Percentiles rank a stretch among this genome's conserved stretches.
These are phyloP conservation scores for Latrodectus geometricus DNA, from an alignment of 1,140 invertebrate species.

Conservation along the genomic window DNA sequence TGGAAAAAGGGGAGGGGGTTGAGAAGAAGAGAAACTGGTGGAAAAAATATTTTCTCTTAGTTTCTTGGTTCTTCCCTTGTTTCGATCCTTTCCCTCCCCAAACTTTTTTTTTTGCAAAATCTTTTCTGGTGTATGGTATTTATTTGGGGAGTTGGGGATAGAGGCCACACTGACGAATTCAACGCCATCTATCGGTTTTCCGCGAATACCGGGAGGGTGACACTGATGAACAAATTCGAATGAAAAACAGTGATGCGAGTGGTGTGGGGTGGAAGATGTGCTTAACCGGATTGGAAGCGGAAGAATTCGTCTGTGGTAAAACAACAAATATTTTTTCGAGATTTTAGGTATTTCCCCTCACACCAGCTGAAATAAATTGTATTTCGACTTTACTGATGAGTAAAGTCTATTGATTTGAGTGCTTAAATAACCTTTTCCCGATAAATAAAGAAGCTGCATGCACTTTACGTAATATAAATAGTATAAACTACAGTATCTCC, in stretches of 20 bases:
- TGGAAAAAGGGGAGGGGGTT: conserved; percentile 23
- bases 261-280: not conserved
- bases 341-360: too few relatives aligned
- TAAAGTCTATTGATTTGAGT: too few relatives aligned
- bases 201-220: conserved; percentile 12
- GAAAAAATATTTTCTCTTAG: conserved; percentile 42
- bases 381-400: too few relatives aligned
- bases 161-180: not conserved
- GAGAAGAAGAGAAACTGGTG: conserved; percentile 8
- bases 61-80: conserved; percentile 19
- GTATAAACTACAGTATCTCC: too few relatives aligned
- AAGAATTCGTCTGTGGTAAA: too few relatives aligned
- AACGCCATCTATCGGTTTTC: conserved; percentile 27
- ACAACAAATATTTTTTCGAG: too few relatives aligned
- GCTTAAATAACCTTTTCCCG: too few relatives aligned
- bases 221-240: conserved; percentile 37
- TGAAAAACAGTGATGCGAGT: not conserved
- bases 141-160: conserved; percentile 15
- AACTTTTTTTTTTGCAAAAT: conserved; percentile 31
- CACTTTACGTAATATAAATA: too few relatives aligned
- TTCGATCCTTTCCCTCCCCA: conserved; percentile 25
- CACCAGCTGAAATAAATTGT: too few relatives aligned
- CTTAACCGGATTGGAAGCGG: too few relatives aligned
- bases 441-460: too few relatives aligned
- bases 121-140: conserved; percentile 36